Base-by-base conservation (phyloP, 2,888 invertebrate genomes). In the Cybosia mesomella region DNA sequence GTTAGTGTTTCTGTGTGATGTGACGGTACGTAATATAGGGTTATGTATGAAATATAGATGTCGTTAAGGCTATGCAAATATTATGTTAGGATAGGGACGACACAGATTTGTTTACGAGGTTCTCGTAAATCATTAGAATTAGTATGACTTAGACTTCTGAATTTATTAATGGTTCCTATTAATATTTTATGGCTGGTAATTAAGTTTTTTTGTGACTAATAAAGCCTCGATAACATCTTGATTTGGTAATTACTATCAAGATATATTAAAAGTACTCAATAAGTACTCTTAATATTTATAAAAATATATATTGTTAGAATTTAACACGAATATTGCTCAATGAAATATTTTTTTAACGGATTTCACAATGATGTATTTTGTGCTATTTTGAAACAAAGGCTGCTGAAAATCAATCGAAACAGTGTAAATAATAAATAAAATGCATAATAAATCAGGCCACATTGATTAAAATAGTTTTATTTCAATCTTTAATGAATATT, bases 1-100 rank as follows among this genome's bases (percentile, higher is more conserved):
- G 75, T 75, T 77, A 76, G 79, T 81, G 77, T 80, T 68, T 71
- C 68, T 75, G 70, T 76, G 75, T 77, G 75, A 73, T 79, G 79
- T 75, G 68, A 72, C 66, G 65, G 80, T 76, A 75, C 69, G 68
- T 79, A 72, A 22, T 18, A 62, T 75, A 67, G 68, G 66, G 68
- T 69, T 58, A 72, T 68, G 66, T 73, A 59, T 60, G 57, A 73
- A 75, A 61, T 67, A 70, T 49, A 69, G 57, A 66, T 59, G 64
- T 68, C 59, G 58, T 74, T 75, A 74, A 61, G 28, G 64, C 60
- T 73, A 76, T 76, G 73, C 58, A 73, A 79, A 73, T 72, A 68
- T 63, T n/a, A 61, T 13, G 67, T 72, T 62, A 55, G 59, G 58
- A 49, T 65, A 58, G 39, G 62, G 58, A 64, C 60, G 58, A 64